Evolutionary conservation across 2,888 invertebrate genomes (phyloP).

Genomic region (Aquatica leii): DNA sequence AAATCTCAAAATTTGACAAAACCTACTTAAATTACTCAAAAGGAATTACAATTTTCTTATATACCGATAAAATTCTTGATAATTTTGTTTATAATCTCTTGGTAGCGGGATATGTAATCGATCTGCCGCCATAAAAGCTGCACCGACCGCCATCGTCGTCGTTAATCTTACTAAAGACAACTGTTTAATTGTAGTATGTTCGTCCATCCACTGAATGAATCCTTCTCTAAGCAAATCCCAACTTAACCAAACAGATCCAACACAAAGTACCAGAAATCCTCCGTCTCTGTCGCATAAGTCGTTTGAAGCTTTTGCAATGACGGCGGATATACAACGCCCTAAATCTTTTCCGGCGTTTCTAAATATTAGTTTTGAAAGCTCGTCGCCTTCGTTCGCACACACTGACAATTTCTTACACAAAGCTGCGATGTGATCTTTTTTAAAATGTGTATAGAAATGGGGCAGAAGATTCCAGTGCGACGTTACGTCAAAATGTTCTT

Average conservation of each 20-base stretch:
- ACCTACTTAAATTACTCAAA: too few species aligned
- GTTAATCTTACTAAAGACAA: slow-evolving; percentile 74
- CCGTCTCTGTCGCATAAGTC: slow-evolving; percentile 63
- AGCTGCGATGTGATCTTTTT: slow-evolving; percentile 80
- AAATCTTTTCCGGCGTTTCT: slow-evolving; percentile 71
- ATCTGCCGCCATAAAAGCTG: slow-evolving; percentile 85
- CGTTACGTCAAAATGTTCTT: slow-evolving; percentile 77
- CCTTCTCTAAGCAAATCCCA: slow-evolving; percentile 83
- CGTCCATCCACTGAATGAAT: slow-evolving; percentile 66
- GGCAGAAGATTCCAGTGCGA: slow-evolving; percentile 73
- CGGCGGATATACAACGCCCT: slow-evolving; percentile 72
- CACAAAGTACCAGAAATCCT: slow-evolving; percentile 78
- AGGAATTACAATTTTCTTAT: slow-evolving; percentile 45
- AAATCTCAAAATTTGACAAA: too few species aligned
- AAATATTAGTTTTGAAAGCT: slow-evolving; percentile 75
- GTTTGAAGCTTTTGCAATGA: slow-evolving; percentile 69
- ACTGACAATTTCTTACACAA: slow-evolving; percentile 77
- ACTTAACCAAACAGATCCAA: slow-evolving; percentile 95
- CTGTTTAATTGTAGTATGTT: slow-evolving; percentile 62
- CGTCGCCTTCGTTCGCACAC: slow-evolving; percentile 76
- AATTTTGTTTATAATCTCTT: slow-evolving; percentile 75
- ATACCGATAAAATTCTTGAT: slow-evolving; percentile 71
- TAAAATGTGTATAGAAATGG: slow-evolving; percentile 81
- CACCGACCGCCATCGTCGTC: slow-evolving; percentile 83
- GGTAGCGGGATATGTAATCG: slow-evolving; percentile 70